Evolutionary conservation across 2,888 invertebrate genomes (phyloP), one percentile per base, ranked within the genome.

Genomic region (Lissonota sp.): DNA sequence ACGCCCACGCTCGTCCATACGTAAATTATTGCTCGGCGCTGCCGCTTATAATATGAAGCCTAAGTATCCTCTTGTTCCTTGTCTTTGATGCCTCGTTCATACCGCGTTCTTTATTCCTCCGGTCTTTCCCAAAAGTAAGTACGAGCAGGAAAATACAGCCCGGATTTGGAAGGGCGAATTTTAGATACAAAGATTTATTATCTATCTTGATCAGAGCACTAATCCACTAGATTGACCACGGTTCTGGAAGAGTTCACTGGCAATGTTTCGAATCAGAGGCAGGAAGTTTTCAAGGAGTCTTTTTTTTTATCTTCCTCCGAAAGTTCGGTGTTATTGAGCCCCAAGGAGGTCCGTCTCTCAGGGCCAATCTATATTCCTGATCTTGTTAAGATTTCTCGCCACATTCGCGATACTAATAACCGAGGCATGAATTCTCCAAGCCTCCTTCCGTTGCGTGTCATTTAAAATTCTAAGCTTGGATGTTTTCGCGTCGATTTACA

Each of bases 1-100:
- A 90, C 91, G 90, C 91, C 90, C 88, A 87, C 89, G 87, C 87
- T 74, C 39, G 44, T 14, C 62, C 72, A 53, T 78, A 55, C 44
- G 44, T 44, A 44, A 8, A 44, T 1, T 10, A 26, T 10, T 44
- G 44, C 44, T 44, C 53, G 12, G 14, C 14, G 53, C 14, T 14
- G 16, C 53, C 14, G 12, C 14, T 44, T 49, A 58, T 74, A 74
- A 64, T 49, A 74, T 67, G 16, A 67, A 37, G 49, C 40, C 46
- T 74, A 75, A 75, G 3, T 69, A 80, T 77, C n/a, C n/a, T n/a
- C 69, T 76, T 64, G 69, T 49, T 26, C 72, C 63, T 44, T 53
- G 63, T 63, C 67, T 42, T 67, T 37, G n/a, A 39, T 39, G 14
- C 51, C 7, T 12, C 46, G n/a, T n/a, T n/a, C 40, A 10, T 62